Conservation (phyloP, 2,888 invertebrate species). For the Hyposoter didymator region DNA sequence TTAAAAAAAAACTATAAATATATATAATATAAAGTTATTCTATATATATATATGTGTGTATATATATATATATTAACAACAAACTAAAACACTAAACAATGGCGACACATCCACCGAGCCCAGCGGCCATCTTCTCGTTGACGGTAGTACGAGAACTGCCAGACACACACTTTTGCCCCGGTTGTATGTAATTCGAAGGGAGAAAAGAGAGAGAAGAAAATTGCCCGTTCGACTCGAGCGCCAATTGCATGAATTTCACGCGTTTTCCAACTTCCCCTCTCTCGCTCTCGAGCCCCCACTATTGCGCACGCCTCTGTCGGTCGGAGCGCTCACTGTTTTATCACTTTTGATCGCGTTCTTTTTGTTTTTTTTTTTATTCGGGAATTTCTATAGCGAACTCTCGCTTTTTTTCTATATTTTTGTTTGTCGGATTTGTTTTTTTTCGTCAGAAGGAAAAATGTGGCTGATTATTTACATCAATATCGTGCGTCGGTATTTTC, state of each 20-base stretch:
- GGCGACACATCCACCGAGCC: constrained; percentile 92
- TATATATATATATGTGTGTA: constrained; percentile 39
- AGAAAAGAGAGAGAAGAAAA: constrained; percentile 63
- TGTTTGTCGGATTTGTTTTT: neutral
- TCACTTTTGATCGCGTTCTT: neutral
- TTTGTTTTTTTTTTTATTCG: neutral
- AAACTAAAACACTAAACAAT: constrained; percentile 89
- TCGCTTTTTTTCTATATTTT: neutral
- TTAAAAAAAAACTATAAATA: constrained; percentile 83
- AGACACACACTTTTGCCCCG: constrained; percentile 49
- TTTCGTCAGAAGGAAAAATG: neutral
- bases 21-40: constrained; percentile 35
- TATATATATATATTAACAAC: constrained; percentile 69
- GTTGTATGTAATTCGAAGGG: constrained; percentile 27
- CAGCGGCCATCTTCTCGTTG: constrained; percentile 93
- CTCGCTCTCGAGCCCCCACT: neutral
- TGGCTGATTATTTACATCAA: neutral
- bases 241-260: constrained; percentile 70
- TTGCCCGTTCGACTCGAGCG: constrained; percentile 69
- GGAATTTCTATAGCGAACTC: neutral
- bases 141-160: constrained; percentile 78
- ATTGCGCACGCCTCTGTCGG: neutral
- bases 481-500: constrained; percentile 45
- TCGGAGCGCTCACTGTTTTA: constrained; percentile 2
- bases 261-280: constrained; percentile 31